A percentile compares a stretch with the other conserved stretches of the same genome.
Conservation (phyloP, 2,113 vertebrate species). For the Callocephalon fimbriatum region DNA sequence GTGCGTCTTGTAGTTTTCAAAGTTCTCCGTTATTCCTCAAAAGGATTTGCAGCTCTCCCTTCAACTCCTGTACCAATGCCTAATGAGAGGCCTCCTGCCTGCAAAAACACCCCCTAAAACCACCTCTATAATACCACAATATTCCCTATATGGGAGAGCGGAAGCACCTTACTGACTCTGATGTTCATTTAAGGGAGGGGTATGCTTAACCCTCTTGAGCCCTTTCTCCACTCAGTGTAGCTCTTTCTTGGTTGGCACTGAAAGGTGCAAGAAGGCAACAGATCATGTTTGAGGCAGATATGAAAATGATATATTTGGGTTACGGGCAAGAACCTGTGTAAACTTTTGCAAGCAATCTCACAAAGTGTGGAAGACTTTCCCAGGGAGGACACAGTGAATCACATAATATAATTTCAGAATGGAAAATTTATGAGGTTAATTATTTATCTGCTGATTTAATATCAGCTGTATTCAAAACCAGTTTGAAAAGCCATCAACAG, state of each 20-base stretch:
- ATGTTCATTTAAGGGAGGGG: background rate
- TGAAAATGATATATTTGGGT: background rate
- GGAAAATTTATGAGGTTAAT: background rate
- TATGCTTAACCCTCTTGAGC: background rate
- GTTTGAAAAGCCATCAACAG: background rate
- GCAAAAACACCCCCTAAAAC: background rate
- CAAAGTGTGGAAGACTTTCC: background rate
- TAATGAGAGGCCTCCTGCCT: background rate
- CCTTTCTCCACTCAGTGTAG: background rate
- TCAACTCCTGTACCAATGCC: background rate
- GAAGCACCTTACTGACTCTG: background rate
- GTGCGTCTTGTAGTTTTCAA: background rate
- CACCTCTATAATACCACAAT: background rate
- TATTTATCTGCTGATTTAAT: background rate
- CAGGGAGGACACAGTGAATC: background rate
- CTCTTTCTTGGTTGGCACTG: background rate
- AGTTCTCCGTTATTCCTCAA: background rate
- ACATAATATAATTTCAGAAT: background rate
- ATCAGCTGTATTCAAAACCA: background rate
- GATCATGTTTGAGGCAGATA: background rate
- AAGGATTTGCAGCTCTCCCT: background rate
- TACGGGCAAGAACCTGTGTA: background rate
- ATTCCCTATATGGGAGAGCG: background rate
- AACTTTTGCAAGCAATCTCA: background rate
- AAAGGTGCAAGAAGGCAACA: background rate